Evolutionary conservation across 2,113 vertebrate genomes (phyloP).

Genomic region (Litocranius walleri): DNA sequence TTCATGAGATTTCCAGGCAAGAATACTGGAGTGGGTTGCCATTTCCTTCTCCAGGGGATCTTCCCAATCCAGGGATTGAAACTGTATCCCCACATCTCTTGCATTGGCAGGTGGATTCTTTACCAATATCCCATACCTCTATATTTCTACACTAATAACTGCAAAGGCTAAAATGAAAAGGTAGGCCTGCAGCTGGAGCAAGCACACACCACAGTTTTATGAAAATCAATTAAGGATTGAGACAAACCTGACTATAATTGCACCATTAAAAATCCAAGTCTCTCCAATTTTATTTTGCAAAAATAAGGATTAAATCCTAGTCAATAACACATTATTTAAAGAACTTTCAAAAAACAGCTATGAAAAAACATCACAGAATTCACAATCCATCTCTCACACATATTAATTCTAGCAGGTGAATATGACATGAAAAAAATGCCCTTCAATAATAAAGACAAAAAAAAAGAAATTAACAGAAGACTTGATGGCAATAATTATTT

Average conservation of each 20-base stretch:
- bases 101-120: not conserved
- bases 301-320: not conserved
- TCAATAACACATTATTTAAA: not conserved
- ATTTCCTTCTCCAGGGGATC: not conserved
- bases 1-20: not conserved
- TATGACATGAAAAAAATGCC: not conserved
- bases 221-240: not conserved
- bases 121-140: not conserved
- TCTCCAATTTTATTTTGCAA: not conserved
- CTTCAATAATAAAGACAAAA: not conserved
- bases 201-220: not conserved
- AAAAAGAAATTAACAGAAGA: not conserved
- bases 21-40: not conserved
- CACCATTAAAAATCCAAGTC: not conserved
- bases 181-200: not conserved
- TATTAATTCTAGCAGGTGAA: not conserved
- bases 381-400: not conserved
- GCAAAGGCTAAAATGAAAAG: conserved; percentile 22
- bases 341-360: not conserved
- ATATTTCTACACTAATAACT: not conserved
- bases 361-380: not conserved
- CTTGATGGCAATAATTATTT: not conserved
- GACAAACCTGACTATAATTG: not conserved
- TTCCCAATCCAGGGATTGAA: not conserved
- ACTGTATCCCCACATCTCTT: not conserved